A percentile compares a stretch with the other conserved stretches of the same genome.
These are phyloP conservation scores for Luscinia luscinia DNA, from an alignment of 2,797 vertebrate genomes.

Conservation along the genomic window DNA sequence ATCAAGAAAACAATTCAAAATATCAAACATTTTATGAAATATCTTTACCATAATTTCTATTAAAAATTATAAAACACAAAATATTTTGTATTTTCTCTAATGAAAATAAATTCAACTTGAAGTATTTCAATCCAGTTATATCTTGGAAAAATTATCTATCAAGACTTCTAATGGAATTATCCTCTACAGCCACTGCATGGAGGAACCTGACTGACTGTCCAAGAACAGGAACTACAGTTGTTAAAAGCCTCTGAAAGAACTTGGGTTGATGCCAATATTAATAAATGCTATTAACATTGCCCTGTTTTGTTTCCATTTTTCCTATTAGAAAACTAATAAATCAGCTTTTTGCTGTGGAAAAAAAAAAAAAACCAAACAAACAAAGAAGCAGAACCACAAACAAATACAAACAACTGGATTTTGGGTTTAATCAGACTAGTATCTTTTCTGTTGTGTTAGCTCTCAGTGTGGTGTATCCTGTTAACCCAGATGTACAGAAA, in stretches of 20 bases:
- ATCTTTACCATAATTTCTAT: background rate
- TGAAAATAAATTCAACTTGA: background rate
- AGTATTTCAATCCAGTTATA: background rate
- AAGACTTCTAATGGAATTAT: background rate
- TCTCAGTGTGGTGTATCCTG: background rate
- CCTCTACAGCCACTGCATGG: background rate
- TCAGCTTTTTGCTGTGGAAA: background rate
- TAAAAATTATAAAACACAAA: background rate
- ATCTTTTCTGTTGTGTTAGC: background rate
- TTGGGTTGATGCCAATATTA: background rate
- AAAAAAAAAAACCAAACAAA: background rate
- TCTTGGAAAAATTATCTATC: background rate
- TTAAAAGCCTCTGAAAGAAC: background rate
- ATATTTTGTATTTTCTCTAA: background rate
- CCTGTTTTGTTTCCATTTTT: background rate
- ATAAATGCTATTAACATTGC: background rate
- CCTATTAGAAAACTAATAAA: background rate
- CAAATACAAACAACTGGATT: background rate
- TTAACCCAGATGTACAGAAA: background rate
- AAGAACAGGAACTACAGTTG: background rate
- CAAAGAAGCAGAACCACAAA: background rate
- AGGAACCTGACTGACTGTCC: background rate
- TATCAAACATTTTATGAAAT: background rate
- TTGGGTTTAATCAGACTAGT: background rate
- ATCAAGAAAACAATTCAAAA: background rate